Percentiles rank a stretch among this genome's conserved stretches.
These are phyloP conservation scores for Conus ventricosus DNA, from an alignment of 1,140 invertebrate species.

Conservation along the genomic window DNA sequence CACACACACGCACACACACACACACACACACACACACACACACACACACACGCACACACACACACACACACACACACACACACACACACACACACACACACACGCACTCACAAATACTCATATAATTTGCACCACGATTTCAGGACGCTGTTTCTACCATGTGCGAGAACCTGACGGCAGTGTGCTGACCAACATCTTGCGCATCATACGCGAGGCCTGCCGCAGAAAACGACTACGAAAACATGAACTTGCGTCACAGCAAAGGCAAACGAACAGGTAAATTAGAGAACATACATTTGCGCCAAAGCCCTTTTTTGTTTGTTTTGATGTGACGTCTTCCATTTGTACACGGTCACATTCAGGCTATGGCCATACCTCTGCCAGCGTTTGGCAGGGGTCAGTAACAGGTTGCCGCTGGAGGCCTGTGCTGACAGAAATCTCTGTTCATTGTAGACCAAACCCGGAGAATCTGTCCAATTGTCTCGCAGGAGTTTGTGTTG, in stretches of 20 bases:
- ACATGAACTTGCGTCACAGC: too few relatives aligned
- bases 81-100: slow-evolving; percentile 22
- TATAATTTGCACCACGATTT: background rate
- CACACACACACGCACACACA: background rate
- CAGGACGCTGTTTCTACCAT: slow-evolving; percentile 62
- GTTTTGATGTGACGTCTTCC: too few relatives aligned
- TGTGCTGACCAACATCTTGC: slow-evolving; percentile 74
- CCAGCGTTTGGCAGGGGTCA: too few relatives aligned
- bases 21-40: slow-evolving; percentile 8
- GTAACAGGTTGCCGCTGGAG: too few relatives aligned
- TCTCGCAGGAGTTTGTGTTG: too few relatives aligned
- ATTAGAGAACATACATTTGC: too few relatives aligned
- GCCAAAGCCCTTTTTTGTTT: too few relatives aligned
- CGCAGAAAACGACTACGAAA: slow-evolving; percentile 36
- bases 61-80: slow-evolving; percentile 13
- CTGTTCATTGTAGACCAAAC: too few relatives aligned
- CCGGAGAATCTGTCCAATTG: too few relatives aligned
- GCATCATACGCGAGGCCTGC: slow-evolving; percentile 73
- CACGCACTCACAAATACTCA: background rate
- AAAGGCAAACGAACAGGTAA: too few relatives aligned
- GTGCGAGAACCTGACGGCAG: slow-evolving; percentile 67
- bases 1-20: background rate
- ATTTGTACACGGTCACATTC: too few relatives aligned
- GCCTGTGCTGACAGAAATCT: too few relatives aligned
- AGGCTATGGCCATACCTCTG: background rate